phyloP scores from a whole-genome alignment of 2,797 vertebrate genomes.

The Brotula barbata region DNA sequence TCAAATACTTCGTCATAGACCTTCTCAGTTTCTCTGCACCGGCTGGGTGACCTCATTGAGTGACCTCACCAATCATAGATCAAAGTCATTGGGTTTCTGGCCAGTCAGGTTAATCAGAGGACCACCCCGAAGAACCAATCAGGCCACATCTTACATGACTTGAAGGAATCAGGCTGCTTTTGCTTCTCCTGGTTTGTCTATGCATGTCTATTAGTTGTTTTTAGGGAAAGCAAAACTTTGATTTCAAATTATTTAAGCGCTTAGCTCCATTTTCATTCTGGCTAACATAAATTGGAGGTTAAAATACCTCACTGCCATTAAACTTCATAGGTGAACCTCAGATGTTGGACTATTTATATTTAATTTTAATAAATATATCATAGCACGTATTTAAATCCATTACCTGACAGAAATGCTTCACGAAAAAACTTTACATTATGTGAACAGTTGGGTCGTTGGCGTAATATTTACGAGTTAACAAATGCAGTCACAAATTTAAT shows the following conservation, averaged over 20 bases:
- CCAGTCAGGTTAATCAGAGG: conserved; percentile 67
- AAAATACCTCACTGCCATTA: neutral
- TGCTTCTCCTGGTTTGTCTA: conserved; percentile 33
- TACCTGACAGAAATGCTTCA: neutral
- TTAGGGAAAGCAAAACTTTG: conserved; percentile 31
- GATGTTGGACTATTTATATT: conserved; percentile 2
- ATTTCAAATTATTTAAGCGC: conserved; percentile 51
- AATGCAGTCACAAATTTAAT: neutral
- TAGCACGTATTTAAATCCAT: conserved; percentile 9
- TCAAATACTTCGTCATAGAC: conserved; percentile 57
- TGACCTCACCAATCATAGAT: conserved; percentile 71
- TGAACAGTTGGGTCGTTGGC: too few species aligned
- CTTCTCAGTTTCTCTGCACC: conserved; percentile 55
- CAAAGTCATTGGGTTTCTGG: conserved; percentile 59
- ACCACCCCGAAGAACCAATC: conserved; percentile 73
- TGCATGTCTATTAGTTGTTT: conserved; percentile 29
- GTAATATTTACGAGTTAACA: neutral
- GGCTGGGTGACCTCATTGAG: conserved; percentile 50
- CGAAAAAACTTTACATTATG: neutral
- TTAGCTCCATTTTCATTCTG: too few species aligned
- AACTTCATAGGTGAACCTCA: conserved; percentile 6
- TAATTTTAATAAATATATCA: conserved; percentile 11
- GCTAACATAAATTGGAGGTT: too few species aligned
- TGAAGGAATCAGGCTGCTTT: conserved; percentile 54
- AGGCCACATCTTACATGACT: conserved; percentile 63